Base-by-base conservation (phyloP, 1,140 invertebrate genomes). In the Drosophila repletoides region DNA sequence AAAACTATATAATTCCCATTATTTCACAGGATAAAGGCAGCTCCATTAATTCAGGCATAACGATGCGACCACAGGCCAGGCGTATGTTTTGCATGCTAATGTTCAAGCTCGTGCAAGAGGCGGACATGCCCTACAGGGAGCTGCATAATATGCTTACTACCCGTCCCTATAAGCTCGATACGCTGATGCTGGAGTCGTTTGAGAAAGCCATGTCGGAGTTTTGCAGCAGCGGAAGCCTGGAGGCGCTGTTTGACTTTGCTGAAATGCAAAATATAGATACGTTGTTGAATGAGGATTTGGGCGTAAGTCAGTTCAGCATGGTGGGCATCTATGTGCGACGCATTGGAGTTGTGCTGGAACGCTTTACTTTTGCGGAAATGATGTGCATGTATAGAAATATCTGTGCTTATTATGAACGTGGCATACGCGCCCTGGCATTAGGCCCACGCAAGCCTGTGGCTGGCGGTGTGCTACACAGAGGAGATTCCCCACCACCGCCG, bases 361-460 rank as follows among this genome's bases (percentile, higher is more conserved):
- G 95, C 88, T 90, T 97, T 31, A 93, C 94, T 17, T 97, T 97
- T 91, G 94, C 94, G 22, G 95, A 96, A 91, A 93, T 96, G 17
- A 93, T 94, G 46, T 91, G 91, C 19, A 91, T 95, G 29, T 95
- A 94, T 83, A 92, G 93, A 70, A 92, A 93, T 66, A 94, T 95
- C 63, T 92, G 92, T 74, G 84, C 90, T 2, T 94, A 94, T 68
- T 94, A 94, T 86, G 91, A 93, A 67, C 56, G 64, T 2, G 88
- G 88, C 2, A 52, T 89, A 5, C 68, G 79, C 0, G 70, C 76
- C 2, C 9, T 88, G 21, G 68, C 77, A 1, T 59, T 69, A 9
- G 76, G 83, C 3, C 48, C 70, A 7, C 43, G 76, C 2, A 88
- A 86, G 12, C 14, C 56, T 0, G 31, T 83, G 2, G 66, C 73